Evolutionary conservation across 2,888 invertebrate genomes (phyloP).

Genomic region (Coelopa pilipes): DNA sequence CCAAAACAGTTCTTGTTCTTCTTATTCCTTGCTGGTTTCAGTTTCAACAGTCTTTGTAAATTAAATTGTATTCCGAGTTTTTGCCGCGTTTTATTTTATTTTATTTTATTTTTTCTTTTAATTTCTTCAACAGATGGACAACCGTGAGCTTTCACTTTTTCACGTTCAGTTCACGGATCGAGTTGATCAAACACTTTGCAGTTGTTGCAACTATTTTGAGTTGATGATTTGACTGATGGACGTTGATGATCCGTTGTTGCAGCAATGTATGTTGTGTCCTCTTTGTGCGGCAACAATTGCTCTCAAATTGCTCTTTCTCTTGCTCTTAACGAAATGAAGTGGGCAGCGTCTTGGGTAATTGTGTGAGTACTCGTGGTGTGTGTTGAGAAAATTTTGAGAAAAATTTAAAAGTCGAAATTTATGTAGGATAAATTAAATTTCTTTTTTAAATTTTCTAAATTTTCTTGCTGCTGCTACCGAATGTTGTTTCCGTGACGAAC

Average conservation of each 20-base stretch:
- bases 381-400: slow-evolving; percentile 3
- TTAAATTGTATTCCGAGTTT: background rate
- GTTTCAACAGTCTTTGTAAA: slow-evolving; percentile 15
- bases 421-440: slow-evolving; percentile 47
- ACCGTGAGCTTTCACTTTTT: slow-evolving; percentile 29
- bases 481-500: background rate
- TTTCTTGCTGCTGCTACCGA: slow-evolving; percentile 28
- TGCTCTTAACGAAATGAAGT: background rate
- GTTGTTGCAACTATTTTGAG: background rate
- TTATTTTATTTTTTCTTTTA: no score
- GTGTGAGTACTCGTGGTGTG: background rate
- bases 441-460: slow-evolving; percentile 36
- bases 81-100: no score
- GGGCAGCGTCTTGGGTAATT: background rate
- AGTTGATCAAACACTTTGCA: slow-evolving; percentile 11
- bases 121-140: background rate
- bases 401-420: slow-evolving; percentile 41
- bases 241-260: background rate
- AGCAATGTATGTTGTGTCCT: background rate
- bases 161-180: background rate
- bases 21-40: background rate
- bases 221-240: no score
- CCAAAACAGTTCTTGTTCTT: background rate
- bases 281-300: background rate
- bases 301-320: slow-evolving; percentile 8